Conservation (phyloP, 1,140 invertebrate species). For the Ips nitidus region DNA sequence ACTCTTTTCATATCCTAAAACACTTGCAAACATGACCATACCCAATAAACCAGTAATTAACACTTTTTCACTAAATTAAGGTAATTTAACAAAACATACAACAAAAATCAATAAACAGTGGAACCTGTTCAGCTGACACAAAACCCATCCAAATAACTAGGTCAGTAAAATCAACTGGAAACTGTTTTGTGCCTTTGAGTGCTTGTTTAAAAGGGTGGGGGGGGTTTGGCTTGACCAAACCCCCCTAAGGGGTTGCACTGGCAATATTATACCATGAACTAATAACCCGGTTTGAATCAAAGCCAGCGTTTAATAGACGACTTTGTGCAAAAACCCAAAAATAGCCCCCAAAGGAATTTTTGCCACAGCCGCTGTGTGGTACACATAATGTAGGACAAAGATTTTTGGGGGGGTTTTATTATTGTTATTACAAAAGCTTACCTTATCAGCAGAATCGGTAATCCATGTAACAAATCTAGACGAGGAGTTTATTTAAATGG, state of each 20-base stretch:
- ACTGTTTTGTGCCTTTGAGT: slow-evolving; percentile 4
- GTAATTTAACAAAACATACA: no score
- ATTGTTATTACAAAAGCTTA: slow-evolving; percentile 32
- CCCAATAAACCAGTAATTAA: no score
- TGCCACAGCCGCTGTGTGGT: no score
- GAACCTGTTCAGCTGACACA: slow-evolving; percentile 1
- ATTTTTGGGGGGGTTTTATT: not conserved
- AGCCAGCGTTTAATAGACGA: no score
- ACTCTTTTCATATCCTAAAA: no score
- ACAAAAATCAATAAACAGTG: slow-evolving; percentile 15
- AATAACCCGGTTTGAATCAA: no score
- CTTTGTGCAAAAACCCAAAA: not conserved
- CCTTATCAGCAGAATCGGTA: slow-evolving; percentile 47
- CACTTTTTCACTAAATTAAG: no score
- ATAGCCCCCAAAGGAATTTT: not conserved
- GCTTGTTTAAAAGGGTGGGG: not conserved
- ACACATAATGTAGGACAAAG: no score
- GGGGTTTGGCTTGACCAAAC: no score
- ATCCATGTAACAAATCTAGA: slow-evolving; percentile 46
- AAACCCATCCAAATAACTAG: not conserved
- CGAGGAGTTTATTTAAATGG: slow-evolving; percentile 41
- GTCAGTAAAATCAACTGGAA: not conserved
- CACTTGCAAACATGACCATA: no score
- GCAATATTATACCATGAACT: no score
- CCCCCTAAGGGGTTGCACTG: no score